phyloP scores from a whole-genome alignment of 2,888 invertebrate species.

The Luffia ferchaultella region DNA sequence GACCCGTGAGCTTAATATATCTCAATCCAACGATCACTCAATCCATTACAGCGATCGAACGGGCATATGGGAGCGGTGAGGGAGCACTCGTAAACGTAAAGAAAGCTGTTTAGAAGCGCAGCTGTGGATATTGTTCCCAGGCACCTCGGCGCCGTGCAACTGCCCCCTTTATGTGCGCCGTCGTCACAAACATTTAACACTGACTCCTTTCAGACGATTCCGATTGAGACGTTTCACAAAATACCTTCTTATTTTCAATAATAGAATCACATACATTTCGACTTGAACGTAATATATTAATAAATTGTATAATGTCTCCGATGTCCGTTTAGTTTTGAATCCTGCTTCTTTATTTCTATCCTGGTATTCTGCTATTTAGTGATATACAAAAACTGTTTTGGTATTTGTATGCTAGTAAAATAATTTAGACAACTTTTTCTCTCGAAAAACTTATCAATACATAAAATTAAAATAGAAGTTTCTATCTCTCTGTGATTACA shows the following conservation, averaged over 20 bases:
- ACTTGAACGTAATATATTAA: slow-evolving; percentile 3
- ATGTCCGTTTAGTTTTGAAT: too few species aligned
- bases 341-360: too few species aligned
- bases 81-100: slow-evolving; percentile 15
- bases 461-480: too few species aligned
- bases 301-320: too few species aligned
- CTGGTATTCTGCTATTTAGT: too few species aligned
- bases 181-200: slow-evolving; percentile 41
- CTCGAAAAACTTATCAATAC: too few species aligned
- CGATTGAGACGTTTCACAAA: slow-evolving; percentile 17
- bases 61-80: slow-evolving; percentile 1
- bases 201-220: slow-evolving; percentile 36
- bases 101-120: slow-evolving; percentile 17
- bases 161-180: slow-evolving; percentile 11
- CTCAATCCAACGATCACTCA: slow-evolving; percentile 5
- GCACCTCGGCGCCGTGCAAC: slow-evolving; percentile 7
- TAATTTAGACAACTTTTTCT: too few species aligned
- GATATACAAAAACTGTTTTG: too few species aligned
- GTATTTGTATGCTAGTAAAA: too few species aligned
- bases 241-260: slow-evolving; percentile 17
- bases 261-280: slow-evolving; percentile 27
- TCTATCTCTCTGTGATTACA: too few species aligned
- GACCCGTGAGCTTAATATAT: neutral
- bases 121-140: slow-evolving; percentile 11
- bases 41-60: slow-evolving; percentile 3